Evolutionary conservation across 1,140 invertebrate species (phyloP).

Genomic region (Macrocentrus cingulum): DNA sequence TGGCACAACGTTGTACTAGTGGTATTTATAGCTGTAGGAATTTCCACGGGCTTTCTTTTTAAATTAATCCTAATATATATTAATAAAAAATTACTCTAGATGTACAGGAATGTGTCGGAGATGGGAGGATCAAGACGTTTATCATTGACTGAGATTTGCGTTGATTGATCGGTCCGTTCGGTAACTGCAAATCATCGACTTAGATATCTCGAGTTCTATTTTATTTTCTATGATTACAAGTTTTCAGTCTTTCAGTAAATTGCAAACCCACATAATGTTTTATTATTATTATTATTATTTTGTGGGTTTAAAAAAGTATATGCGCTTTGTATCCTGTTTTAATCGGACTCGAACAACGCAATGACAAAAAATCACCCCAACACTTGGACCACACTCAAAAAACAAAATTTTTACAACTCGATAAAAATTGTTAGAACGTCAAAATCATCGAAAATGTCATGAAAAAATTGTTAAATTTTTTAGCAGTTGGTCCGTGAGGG

Average conservation of each 20-base stretch:
- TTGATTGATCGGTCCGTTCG: conserved; percentile 15
- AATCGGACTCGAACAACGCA: too few relatives aligned
- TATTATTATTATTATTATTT: conserved; percentile 1
- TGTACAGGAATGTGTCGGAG: conserved; percentile 46
- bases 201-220: conserved; percentile 21
- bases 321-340: too few relatives aligned
- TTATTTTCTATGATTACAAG: conserved; percentile 35
- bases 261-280: conserved; percentile 30
- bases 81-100: conserved; percentile 47
- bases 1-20: conserved; percentile 58
- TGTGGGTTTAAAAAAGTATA: not conserved
- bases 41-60: not conserved
- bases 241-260: conserved; percentile 48
- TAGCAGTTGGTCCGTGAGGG: too few relatives aligned
- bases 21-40: conserved; percentile 38
- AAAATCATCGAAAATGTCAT: too few relatives aligned
- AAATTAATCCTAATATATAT: too few relatives aligned
- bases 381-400: too few relatives aligned
- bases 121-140: conserved; percentile 27
- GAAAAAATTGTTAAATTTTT: too few relatives aligned
- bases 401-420: too few relatives aligned
- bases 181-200: conserved; percentile 6
- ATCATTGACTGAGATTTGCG: not conserved
- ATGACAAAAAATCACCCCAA: too few relatives aligned
- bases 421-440: too few relatives aligned